Percentiles rank a stretch among this genome's conserved stretches.
Evolutionary conservation across 1,140 invertebrate species (phyloP).

Genomic region (Neotoxoptera formosana): DNA sequence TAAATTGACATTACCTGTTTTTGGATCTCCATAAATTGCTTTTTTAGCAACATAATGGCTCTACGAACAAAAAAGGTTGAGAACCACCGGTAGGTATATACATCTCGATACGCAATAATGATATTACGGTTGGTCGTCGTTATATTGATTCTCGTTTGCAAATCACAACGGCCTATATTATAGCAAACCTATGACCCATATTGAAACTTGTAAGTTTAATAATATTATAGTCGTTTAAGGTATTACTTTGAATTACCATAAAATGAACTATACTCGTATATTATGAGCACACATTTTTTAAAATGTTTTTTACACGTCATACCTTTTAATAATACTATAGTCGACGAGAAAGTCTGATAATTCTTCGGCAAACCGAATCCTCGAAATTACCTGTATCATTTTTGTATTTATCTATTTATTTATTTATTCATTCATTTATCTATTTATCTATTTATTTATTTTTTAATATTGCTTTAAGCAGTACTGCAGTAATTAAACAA

Average conservation of each 20-base stretch:
- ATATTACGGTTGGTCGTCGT: not conserved
- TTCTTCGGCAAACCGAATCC: not conserved
- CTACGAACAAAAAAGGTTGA: not conserved
- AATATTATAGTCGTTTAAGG: not conserved
- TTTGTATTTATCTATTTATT: not conserved
- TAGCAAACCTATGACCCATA: too few relatives aligned
- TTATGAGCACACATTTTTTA: not conserved
- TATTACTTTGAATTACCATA: not conserved
- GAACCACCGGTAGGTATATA: not conserved
- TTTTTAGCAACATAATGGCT: not conserved
- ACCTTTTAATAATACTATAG: not conserved
- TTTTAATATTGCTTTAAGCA: too few relatives aligned
- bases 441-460: too few relatives aligned
- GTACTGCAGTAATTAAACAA: too few relatives aligned
- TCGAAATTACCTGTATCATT: not conserved
- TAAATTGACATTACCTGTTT: too few relatives aligned
- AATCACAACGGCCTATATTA: not conserved
- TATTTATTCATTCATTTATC: too few relatives aligned
- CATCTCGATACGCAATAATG: not conserved
- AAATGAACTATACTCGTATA: too few relatives aligned
- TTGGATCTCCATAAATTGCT: not conserved
- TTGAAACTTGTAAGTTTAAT: not conserved
- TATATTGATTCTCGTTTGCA: not conserved
- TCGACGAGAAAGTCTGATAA: not conserved
- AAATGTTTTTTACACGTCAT: not conserved